Base-by-base conservation (phyloP, 2,888 invertebrate species). In the Rotaria sp. region DNA sequence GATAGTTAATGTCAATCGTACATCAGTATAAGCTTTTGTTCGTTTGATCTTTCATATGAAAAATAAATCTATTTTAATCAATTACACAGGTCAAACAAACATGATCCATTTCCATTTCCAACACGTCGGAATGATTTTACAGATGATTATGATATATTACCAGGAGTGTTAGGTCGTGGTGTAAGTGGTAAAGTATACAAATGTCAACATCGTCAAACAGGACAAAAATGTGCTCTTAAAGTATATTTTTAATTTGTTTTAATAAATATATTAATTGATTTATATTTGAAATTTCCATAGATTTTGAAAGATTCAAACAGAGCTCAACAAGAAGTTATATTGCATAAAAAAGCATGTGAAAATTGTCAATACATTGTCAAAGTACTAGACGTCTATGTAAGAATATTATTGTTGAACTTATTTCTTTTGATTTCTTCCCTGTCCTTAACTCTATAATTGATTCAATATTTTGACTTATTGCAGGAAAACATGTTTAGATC, bases 361-460 rank as follows among this genome's bases (percentile, higher is more conserved):
- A 94, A 94, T 26, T 97, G 96, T 90, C 93, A 94, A 88, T 95
- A 99, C 90, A 96, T 99, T 89, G 99, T 99, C 15, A 94, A 95
- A 91, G 94, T 95, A 74, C 93, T 94, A 88, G 97, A 98, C 92
- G 96, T 98, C 48, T 99, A 96, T 91, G 97, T 67, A 67, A 4
- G 67, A 30, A 35, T 0, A n/a, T 4, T 18, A 8, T 15, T 30
- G 4, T 59, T 18, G 3, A 67, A 7, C 3, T 30, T 35, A 2
- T n/a, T n/a, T n/a, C n/a, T 30, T 18, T 8, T n/a, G 4, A 26
- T 26, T 30, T 8, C n/a, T 11, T n/a, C n/a, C n/a, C 11, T 59
- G n/a, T 11, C 8, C 45, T 45, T 45, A 11, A 8, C 8, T 45
- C 10, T 11, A 8, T 15, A 8, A 5, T 50, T n/a, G n/a, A 41